phyloP scores from a whole-genome alignment of 2,797 vertebrate species.

The Myripristis murdjan region DNA sequence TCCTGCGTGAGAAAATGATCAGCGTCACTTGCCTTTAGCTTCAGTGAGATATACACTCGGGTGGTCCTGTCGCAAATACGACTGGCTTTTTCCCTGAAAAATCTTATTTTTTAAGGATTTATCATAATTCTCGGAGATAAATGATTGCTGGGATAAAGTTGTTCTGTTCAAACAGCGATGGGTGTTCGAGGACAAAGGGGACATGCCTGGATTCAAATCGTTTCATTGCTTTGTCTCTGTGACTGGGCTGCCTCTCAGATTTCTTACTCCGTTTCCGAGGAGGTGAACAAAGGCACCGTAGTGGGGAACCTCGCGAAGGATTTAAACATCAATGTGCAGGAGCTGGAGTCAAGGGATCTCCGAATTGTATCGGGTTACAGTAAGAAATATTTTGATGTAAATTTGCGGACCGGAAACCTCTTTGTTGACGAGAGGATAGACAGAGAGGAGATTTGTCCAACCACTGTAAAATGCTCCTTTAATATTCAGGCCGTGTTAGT shows the following conservation, averaged over 20 bases:
- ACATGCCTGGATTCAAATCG: slow-evolving; percentile 23
- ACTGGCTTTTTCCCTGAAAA: background rate
- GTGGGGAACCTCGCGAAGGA: slow-evolving; percentile 86
- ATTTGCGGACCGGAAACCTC: slow-evolving; percentile 75
- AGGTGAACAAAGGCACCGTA: slow-evolving; percentile 83
- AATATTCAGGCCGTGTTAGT: slow-evolving; percentile 82
- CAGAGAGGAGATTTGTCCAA: slow-evolving; percentile 79
- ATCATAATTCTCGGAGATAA: background rate
- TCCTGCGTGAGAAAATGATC: background rate
- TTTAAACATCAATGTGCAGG: slow-evolving; percentile 75
- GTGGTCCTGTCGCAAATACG: background rate
- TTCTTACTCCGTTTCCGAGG: slow-evolving; percentile 85
- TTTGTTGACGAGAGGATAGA: slow-evolving; percentile 80
- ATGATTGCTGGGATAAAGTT: background rate
- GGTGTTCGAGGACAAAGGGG: background rate
- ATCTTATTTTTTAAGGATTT: background rate
- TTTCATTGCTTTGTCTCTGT: slow-evolving; percentile 49
- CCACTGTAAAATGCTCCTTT: slow-evolving; percentile 71
- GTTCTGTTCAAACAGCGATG: slow-evolving; percentile 44
- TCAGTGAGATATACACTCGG: background rate
- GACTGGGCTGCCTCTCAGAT: slow-evolving; percentile 70
- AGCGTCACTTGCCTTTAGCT: slow-evolving; percentile 10
- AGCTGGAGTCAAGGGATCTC: slow-evolving; percentile 73
- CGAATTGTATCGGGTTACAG: slow-evolving; percentile 76
- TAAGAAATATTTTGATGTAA: slow-evolving; percentile 76